These are phyloP conservation scores for Eulemur albifrons DNA, from an alignment of 2,797 vertebrate genomes.

Conservation along the genomic window DNA sequence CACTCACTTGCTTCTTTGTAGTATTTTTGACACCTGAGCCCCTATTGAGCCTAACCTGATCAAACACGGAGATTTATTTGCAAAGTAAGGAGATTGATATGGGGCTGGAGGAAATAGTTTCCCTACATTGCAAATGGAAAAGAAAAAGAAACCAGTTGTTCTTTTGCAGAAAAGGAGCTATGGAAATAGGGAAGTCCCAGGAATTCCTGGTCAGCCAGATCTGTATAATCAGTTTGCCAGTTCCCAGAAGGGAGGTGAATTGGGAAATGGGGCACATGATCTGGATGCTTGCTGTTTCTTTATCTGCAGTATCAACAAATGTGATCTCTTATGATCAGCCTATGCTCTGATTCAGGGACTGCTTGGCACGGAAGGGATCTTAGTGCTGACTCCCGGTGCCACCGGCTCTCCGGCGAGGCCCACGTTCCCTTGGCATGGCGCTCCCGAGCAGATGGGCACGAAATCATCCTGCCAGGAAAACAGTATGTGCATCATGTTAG, in stretches of 20 bases:
- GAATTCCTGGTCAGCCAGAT: neutral
- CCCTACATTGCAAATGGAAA: neutral
- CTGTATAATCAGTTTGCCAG: accelerated
- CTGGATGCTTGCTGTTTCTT: neutral
- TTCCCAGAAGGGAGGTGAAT: neutral
- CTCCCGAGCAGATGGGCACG: neutral
- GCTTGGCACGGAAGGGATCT: neutral
- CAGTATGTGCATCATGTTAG: neutral
- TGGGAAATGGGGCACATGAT: too few relatives aligned
- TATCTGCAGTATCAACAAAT: neutral
- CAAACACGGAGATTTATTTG: accelerated
- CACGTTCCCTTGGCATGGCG: neutral
- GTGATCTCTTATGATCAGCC: neutral
- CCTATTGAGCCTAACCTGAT: neutral
- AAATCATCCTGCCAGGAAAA: constrained; percentile 18
- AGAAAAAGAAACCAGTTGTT: neutral
- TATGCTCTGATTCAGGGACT: neutral
- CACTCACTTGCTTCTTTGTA: neutral
- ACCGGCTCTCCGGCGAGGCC: neutral
- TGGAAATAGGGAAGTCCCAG: neutral
- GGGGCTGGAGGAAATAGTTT: neutral
- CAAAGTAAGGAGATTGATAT: neutral
- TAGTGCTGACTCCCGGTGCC: neutral
- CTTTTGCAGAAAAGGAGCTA: neutral
- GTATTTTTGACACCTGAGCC: neutral